Conservation (phyloP, 2,113 vertebrate genomes). For the Hemichromis elongatus region DNA sequence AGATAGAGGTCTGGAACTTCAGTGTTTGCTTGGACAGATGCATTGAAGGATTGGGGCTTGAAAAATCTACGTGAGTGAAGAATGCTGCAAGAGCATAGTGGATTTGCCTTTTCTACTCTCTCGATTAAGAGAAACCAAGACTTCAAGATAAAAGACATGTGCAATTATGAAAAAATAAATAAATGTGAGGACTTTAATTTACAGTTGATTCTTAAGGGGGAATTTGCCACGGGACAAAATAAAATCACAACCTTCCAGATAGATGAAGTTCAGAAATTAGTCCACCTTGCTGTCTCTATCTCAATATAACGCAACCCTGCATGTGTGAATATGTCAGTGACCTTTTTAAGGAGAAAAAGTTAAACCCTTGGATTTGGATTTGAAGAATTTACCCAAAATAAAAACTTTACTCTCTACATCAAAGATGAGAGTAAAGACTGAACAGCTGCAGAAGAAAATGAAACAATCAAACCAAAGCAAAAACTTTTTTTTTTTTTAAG, state of each 20-base stretch:
- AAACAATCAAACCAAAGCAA: slow-evolving; percentile 52
- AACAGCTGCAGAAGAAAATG: not conserved
- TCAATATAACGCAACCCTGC: not conserved
- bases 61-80: not conserved
- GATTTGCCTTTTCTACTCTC: not conserved
- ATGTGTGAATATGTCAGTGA: not conserved
- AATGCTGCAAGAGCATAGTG: not conserved
- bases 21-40: not conserved
- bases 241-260: not conserved
- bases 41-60: not conserved
- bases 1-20: slow-evolving; percentile 19
- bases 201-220: not conserved
- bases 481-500: not conserved
- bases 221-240: not conserved
- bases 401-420: slow-evolving; percentile 14
- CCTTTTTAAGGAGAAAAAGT: not conserved
- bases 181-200: slow-evolving; percentile 22
- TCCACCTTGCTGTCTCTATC: not conserved
- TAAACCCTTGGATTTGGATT: slow-evolving; percentile 25
- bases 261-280: not conserved
- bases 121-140: not conserved
- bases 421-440: slow-evolving; percentile 15
- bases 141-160: slow-evolving; percentile 5
- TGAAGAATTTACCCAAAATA: slow-evolving; percentile 50
- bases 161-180: slow-evolving; percentile 24